phyloP scores from a whole-genome alignment of 2,113 vertebrate species.

The human (Homo sapiens) region DNA sequence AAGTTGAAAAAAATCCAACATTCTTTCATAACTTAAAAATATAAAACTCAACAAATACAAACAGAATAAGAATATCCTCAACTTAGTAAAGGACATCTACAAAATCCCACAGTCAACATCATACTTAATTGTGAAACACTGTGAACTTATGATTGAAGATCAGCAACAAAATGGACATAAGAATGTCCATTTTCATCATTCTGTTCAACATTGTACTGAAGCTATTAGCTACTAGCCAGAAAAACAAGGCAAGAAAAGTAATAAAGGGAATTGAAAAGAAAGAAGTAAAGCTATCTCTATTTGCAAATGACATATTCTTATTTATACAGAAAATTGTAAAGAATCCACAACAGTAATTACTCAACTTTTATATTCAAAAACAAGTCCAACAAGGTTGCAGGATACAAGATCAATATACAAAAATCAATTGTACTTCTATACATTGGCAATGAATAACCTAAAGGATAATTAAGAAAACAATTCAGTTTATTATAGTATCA shows the following conservation, averaged over 20 bases:
- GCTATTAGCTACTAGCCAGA: background rate
- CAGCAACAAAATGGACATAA: background rate
- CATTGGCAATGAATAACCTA: background rate
- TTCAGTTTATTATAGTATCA: background rate
- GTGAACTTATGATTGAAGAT: background rate
- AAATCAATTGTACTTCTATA: background rate
- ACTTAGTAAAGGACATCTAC: background rate
- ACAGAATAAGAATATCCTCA: background rate
- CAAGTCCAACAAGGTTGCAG: background rate
- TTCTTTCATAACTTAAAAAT: background rate
- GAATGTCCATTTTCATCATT: background rate
- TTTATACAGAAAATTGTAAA: background rate
- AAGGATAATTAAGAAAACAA: background rate
- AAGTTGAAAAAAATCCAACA: background rate
- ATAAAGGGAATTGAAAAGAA: background rate
- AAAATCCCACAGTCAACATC: background rate
- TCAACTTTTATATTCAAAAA: background rate
- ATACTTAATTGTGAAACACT: background rate
- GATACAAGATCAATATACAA: background rate
- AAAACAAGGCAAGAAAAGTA: background rate
- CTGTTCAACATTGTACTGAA: background rate
- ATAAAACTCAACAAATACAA: background rate
- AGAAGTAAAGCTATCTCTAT: background rate
- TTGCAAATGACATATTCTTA: background rate
- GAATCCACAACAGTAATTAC: background rate